Base-by-base conservation (phyloP, 1,140 invertebrate species). In the Delia radicum region DNA sequence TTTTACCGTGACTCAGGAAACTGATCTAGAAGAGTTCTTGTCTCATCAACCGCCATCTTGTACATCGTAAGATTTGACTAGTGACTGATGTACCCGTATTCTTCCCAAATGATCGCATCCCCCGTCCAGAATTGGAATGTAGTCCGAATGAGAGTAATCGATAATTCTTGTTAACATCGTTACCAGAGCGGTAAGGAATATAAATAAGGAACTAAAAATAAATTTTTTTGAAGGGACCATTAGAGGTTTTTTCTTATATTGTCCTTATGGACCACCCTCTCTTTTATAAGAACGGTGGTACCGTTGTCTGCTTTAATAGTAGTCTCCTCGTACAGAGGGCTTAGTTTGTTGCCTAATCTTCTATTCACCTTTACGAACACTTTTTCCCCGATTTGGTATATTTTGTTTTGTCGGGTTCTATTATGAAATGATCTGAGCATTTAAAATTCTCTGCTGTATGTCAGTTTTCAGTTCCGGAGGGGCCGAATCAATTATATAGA, bases 21-120 rank as follows among this genome's bases (percentile, higher is more conserved):
- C 46, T 24, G 12, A 13, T 12, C n/a, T 33, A 75, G 29, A 12
- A 33, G 71, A 10, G 5, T 27, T 8, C 73, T 74, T 13, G 75
- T 46, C 37, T 29, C 24, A 65, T 18, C 24, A 75, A 26, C 62
- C 12, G 15, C 29, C 46, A 46, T 21, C 69, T 75, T 18, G 27
- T 29, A 12, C 29, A 67, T 31, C 2, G 75, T 76, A n/a, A n/a
- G n/a, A n/a, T n/a, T n/a, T n/a, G 74, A 75, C 10, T 65, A 76
- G 28, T 77, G 69, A 3, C 74, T 78, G 0, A 79, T 7, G 24
- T 74, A 75, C 2, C 61, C 46, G 62, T 72, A 74, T 7, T 75
- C 26, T 71, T 76, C 42, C 75, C 75, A 78, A 13, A 74, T 42
- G 13, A 69, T 63, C n/a, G 10, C 10, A 15, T 15, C 69, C 29